Percentiles rank a stretch among this genome's conserved stretches.
Evolutionary conservation across 1,140 invertebrate genomes (phyloP).

Genomic region (Orchestia grillus): DNA sequence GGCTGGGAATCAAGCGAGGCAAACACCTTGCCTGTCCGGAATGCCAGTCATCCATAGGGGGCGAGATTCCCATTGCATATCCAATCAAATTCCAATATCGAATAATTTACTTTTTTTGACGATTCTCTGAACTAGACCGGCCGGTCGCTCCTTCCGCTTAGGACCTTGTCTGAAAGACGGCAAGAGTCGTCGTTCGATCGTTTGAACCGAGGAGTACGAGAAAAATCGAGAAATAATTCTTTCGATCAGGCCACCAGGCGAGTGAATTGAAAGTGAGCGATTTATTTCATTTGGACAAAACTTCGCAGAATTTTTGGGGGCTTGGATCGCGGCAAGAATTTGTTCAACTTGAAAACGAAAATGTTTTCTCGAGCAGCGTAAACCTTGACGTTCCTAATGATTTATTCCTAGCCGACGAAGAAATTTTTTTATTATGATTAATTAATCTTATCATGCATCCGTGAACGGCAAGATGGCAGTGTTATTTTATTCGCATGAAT

Average conservation of each 20-base stretch:
- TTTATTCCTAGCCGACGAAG: background rate
- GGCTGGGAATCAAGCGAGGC: constrained; percentile 48
- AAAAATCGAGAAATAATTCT: constrained; percentile 1
- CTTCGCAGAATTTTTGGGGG: background rate
- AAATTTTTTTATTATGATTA: background rate
- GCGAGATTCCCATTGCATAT: constrained; percentile 27
- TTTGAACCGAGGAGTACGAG: background rate
- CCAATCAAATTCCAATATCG: constrained; percentile 48
- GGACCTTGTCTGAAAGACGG: constrained; percentile 10
- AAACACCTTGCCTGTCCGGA: background rate
- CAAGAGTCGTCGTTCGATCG: background rate
- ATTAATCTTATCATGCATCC: background rate
- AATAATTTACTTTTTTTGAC: constrained; percentile 38
- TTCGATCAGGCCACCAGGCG: constrained; percentile 6
- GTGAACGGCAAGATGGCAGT: background rate
- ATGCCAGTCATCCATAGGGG: constrained; percentile 41
- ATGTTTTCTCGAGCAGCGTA: background rate
- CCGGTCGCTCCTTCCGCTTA: background rate
- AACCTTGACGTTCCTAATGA: background rate
- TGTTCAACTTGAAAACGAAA: background rate
- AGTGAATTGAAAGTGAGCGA: background rate
- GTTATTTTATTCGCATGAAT: background rate
- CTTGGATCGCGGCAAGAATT: background rate
- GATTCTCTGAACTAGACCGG: constrained; percentile 4
- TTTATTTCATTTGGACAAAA: background rate